These are phyloP conservation scores for Cossypha dichroa DNA, from an alignment of 2,797 vertebrate species.

Conservation along the genomic window DNA sequence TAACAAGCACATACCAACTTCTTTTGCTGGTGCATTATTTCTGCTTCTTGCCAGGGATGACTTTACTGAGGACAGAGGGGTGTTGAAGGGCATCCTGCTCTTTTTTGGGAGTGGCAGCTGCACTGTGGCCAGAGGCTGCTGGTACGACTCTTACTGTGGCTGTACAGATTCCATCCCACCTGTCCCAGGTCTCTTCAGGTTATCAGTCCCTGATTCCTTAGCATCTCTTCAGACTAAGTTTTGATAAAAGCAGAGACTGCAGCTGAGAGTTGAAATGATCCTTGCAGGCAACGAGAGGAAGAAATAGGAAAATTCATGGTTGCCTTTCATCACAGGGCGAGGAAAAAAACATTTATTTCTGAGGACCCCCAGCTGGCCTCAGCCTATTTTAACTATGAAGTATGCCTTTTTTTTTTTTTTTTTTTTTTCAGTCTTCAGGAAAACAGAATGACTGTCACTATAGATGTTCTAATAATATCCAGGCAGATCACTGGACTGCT, in stretches of 20 bases:
- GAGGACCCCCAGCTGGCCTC: background rate
- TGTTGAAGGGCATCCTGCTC: background rate
- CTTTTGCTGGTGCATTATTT: background rate
- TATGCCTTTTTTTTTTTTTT: no score
- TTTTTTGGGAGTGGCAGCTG: background rate
- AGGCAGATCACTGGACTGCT: background rate
- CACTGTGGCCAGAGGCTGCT: background rate
- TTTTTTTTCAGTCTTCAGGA: background rate
- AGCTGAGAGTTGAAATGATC: background rate
- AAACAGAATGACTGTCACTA: background rate
- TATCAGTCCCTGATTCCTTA: background rate
- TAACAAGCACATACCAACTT: background rate
- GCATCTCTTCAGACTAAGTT: background rate
- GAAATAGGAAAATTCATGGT: background rate
- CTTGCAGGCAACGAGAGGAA: background rate
- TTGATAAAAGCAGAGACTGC: background rate
- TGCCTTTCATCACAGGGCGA: background rate
- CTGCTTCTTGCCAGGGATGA: background rate
- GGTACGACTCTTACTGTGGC: background rate
- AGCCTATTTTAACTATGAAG: background rate
- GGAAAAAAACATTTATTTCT: background rate
- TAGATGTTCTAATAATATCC: conserved; percentile 36
- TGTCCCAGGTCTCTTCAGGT: accelerated
- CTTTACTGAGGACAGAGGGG: background rate
- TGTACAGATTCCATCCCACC: background rate